Percentiles rank a stretch among this genome's conserved stretches.
These are phyloP conservation scores for Aythya fuligula DNA, from an alignment of 2,797 vertebrate genomes.

Conservation along the genomic window DNA sequence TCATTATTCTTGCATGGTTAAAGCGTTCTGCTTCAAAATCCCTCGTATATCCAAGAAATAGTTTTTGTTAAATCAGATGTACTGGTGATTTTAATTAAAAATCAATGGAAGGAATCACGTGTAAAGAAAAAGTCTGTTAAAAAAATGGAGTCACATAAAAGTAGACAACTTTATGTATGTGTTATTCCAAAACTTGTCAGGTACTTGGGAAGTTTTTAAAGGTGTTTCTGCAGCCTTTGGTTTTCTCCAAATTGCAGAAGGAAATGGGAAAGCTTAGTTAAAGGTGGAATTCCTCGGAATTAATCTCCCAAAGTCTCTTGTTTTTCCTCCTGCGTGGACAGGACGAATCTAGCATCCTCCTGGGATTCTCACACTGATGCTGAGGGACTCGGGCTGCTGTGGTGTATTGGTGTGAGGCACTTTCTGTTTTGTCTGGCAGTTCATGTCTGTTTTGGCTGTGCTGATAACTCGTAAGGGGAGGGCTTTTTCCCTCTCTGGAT, in stretches of 20 bases:
- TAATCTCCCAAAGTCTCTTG: not conserved
- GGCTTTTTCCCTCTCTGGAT: not conserved
- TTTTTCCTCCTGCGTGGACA: not conserved
- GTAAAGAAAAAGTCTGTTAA: not conserved
- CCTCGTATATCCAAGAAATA: not conserved
- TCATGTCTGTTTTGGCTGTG: conserved; percentile 12
- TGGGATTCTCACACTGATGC: not conserved
- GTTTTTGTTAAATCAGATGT: not conserved
- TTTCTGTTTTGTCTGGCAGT: not conserved
- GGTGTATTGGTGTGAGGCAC: not conserved
- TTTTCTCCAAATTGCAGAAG: not conserved
- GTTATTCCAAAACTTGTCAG: not conserved
- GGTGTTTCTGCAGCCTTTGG: not conserved
- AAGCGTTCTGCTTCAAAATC: not conserved
- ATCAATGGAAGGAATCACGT: not conserved
- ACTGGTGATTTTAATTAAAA: conserved; percentile 6
- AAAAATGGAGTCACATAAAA: not conserved
- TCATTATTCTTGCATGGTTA: not conserved
- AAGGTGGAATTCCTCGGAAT: not conserved
- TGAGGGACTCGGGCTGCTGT: not conserved
- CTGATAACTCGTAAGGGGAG: not conserved
- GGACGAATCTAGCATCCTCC: not conserved
- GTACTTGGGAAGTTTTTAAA: not conserved
- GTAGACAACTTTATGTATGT: not conserved
- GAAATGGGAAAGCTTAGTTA: not conserved